Evolutionary conservation across 2,797 vertebrate genomes (phyloP).

Genomic region (Sylvilagus floridanus): DNA sequence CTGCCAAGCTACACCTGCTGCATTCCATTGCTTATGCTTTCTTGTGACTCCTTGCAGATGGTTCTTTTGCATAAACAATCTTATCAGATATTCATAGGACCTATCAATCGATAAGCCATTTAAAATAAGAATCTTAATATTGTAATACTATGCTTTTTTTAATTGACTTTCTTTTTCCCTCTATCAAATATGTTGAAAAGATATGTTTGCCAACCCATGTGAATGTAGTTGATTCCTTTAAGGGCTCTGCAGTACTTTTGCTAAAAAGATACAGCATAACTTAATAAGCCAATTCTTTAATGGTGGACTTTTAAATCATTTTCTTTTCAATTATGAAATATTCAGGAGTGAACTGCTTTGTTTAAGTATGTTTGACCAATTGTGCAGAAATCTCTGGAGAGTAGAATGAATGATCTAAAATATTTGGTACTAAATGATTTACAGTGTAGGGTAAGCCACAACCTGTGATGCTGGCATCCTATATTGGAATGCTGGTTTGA

Average conservation of each 20-base stretch:
- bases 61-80: background rate
- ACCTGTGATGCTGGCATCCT: no score
- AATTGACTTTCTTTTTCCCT: background rate
- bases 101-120: background rate
- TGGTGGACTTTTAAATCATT: slow-evolving; percentile 42
- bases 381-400: background rate
- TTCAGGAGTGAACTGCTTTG: background rate
- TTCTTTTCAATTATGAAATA: background rate
- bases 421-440: slow-evolving; percentile 14
- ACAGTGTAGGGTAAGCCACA: background rate
- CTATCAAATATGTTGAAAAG: background rate
- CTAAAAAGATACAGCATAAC: background rate
- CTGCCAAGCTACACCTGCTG: background rate
- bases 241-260: background rate
- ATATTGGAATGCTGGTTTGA: no score
- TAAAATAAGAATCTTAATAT: slow-evolving; percentile 2
- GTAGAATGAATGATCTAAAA: background rate
- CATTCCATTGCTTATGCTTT: background rate
- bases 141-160: background rate
- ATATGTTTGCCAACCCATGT: background rate
- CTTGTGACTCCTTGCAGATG: background rate
- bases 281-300: background rate
- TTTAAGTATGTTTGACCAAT: background rate
- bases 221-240: background rate
- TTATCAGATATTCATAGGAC: background rate